Base-by-base conservation (phyloP, 2,888 invertebrate genomes). In the Hypselothyrea guttata region DNA sequence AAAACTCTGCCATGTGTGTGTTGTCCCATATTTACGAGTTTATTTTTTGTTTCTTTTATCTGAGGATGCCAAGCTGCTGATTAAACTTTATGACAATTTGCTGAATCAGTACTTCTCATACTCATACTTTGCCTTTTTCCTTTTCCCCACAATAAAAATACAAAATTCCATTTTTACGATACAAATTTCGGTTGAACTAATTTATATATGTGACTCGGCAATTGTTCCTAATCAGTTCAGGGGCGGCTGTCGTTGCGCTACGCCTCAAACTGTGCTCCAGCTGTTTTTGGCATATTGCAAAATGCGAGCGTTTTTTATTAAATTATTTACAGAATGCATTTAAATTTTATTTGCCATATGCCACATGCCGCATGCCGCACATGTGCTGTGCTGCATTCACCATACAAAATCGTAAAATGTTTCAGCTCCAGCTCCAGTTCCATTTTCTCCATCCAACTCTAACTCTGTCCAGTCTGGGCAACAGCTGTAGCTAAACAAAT, bases 1-100 rank as follows among this genome's bases (percentile, higher is more conserved):
- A 76, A 81, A 84, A 83, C 59, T 70, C 54, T 58, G 51, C 45
- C 41, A 34, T 56, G 38, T 33, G 33, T 12, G 27, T 56, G 46
- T 69, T 45, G 51, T 53, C 55, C 57, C 71, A 68, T 70, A 79
- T 85, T 85, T 86, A 85, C 62, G 81, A 82, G 59, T 55, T 34
- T 67, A 61, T 63, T 45, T 42, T 42, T 11, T 37, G n/a, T 30
- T 31, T 42, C 64, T 49, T 47, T 33, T 16, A 44, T 31, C 37
- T 44, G 55, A 12, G 41, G 82, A 74, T 78, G 72, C 72, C 62
- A 77, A 75, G 83, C 74, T 87, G 79, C 88, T 87, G 88, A 88
- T 87, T 86, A 87, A 86, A 88, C 78, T 83, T 84, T 79, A 87
- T 87, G 86, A 78, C 78, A 76, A 75, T 76, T 85, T 86, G 86